These are phyloP conservation scores for Dendrolimus kikuchii DNA, from an alignment of 1,140 invertebrate genomes.

Conservation along the genomic window DNA sequence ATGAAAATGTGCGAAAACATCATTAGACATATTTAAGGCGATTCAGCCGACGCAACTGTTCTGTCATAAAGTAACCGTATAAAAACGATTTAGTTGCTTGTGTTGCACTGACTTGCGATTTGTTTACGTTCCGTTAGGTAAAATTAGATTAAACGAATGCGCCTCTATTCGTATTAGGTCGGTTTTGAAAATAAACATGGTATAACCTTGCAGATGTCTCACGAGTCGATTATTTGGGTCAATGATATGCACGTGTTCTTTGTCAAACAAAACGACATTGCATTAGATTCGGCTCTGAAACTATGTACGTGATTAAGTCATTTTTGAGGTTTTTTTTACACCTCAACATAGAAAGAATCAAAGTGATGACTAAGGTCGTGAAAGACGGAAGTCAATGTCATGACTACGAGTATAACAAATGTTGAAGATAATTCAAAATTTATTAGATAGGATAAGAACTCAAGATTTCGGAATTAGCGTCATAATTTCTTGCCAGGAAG, in stretches of 20 bases:
- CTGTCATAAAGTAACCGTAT: slow-evolving; percentile 44
- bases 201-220: slow-evolving; percentile 59
- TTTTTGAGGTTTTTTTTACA: too few relatives aligned
- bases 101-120: slow-evolving; percentile 45
- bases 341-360: too few relatives aligned
- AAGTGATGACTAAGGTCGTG: too few relatives aligned
- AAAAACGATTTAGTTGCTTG: slow-evolving; percentile 33
- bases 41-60: slow-evolving; percentile 32
- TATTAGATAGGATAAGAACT: too few relatives aligned
- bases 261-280: slow-evolving; percentile 30
- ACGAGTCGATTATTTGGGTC: slow-evolving; percentile 59
- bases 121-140: slow-evolving; percentile 65
- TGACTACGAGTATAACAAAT: too few relatives aligned
- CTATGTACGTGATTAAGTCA: too few relatives aligned
- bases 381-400: too few relatives aligned
- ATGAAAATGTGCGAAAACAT: slow-evolving; percentile 34
- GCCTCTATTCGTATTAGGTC: slow-evolving; percentile 51
- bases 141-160: slow-evolving; percentile 57
- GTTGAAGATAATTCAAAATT: too few relatives aligned
- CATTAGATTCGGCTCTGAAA: slow-evolving; percentile 9
- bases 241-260: slow-evolving; percentile 56
- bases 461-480: too few relatives aligned
- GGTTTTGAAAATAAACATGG: slow-evolving; percentile 62
- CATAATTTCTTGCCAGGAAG: too few relatives aligned
- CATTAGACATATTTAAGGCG: slow-evolving; percentile 49